Evolutionary conservation across 1,140 invertebrate genomes (phyloP), one percentile per base, ranked within the genome.

Genomic region (Choristoneura fumiferana): DNA sequence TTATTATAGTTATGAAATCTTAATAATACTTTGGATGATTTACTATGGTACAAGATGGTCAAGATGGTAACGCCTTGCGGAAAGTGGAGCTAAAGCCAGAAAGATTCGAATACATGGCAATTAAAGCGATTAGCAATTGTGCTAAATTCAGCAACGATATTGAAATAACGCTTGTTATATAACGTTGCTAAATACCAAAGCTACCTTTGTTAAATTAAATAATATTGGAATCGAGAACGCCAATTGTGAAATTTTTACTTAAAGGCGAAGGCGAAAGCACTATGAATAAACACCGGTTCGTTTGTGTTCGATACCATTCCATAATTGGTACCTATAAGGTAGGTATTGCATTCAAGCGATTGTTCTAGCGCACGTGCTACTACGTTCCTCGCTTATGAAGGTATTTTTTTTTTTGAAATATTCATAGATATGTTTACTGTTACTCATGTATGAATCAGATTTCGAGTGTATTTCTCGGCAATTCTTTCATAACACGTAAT

Each of bases 231-330:
- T 6, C n/a, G 17, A 29, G 43, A 49, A 49, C 43, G 6, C 22
- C 6, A 49, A 49, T 49, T 18, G 22, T 33, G 43, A 17, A 49
- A 33, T 49, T 49, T 17, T 49, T 14, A 49, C 43, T 17, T n/a
- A n/a, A 49, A 49, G 17, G 10, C 4, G 43, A 49, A 49, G 17
- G 10, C 4, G 43, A 49, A 49, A 49, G 43, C 43, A 22, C 43
- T 9, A 10, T 45, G 43, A 12, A 10, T 45, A 18, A 12, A 4
- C 18, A 49, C 18, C 22, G 3, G n/a, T 15, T 9, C 18, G 40
- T 45, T 12, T 17, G 43, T 49, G 29, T 22, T 49, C 43, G 43
- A 49, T 49, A 49, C 43, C 43, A 49, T 22, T 29, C 43, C 43
- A 49, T 49, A 49, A 29, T 49, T 12, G 43, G 18, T 22, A 22